Conservation (phyloP, 92 coral and sea anemone genomes). For the Scolanthus callimorphus region DNA sequence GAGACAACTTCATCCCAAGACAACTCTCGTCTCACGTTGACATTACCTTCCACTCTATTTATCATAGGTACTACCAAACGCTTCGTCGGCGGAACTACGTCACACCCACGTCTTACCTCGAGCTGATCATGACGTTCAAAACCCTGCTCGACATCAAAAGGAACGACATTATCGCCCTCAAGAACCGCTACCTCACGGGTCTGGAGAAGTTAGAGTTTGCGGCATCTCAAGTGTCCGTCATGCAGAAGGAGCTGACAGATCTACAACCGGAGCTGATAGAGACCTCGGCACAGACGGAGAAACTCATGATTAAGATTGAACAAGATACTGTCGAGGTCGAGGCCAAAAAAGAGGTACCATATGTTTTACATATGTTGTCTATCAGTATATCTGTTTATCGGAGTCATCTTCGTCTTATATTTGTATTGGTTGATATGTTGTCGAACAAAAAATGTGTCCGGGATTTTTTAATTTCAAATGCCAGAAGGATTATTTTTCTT, state of each 20-base stretch:
- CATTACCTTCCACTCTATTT: too few species aligned
- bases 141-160: constrained; percentile 88
- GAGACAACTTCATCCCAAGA: too few species aligned
- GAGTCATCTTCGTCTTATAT: too few species aligned
- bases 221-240: constrained; percentile 97
- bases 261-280: constrained; percentile 95
- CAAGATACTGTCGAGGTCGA: constrained; percentile 99
- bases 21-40: too few species aligned
- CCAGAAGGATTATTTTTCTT: too few species aligned
- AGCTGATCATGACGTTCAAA: constrained; percentile 95
- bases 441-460: too few species aligned
- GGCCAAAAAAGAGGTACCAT: constrained; percentile 96
- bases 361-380: too few species aligned
- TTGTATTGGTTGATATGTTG: too few species aligned
- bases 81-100: constrained; percentile 95
- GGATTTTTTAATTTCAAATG: too few species aligned
- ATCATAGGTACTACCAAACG: constrained; percentile 72
- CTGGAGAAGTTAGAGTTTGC: constrained; percentile 96
- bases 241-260: constrained; percentile 96
- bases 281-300: constrained; percentile 98
- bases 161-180: constrained; percentile 86
- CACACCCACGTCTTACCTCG: constrained; percentile 97
- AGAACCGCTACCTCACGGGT: constrained; percentile 89
- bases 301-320: constrained; percentile 93
- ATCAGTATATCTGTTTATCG: too few species aligned